These are phyloP conservation scores for Hystrix brachyura DNA, from an alignment of 2,113 vertebrate species.

Conservation along the genomic window DNA sequence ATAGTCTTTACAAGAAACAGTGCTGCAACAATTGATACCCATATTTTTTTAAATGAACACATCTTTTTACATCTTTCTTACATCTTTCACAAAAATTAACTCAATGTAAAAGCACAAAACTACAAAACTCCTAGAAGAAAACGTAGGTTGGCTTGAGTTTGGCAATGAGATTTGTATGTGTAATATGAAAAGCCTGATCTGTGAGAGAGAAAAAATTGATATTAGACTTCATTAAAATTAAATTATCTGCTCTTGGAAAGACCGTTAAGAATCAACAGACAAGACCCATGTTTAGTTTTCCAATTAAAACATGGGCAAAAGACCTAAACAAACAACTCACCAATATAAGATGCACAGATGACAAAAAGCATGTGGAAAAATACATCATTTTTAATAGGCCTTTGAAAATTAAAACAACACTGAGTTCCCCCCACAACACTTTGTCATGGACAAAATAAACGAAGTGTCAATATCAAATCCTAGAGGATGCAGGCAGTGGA, in stretches of 20 bases:
- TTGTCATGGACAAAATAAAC: neutral
- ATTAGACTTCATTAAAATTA: neutral
- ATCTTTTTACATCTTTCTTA: neutral
- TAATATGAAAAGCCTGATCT: neutral
- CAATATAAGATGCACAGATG: neutral
- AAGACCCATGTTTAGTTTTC: neutral
- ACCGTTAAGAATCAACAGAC: neutral
- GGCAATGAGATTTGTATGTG: neutral
- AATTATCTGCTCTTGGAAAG: neutral
- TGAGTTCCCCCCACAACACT: neutral
- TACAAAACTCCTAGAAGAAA: neutral
- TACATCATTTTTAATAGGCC: neutral
- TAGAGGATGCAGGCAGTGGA: neutral
- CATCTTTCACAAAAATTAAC: neutral
- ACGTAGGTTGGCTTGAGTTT: neutral
- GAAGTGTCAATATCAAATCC: neutral
- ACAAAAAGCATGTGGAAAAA: neutral
- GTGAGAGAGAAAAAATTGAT: neutral
- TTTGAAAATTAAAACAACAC: neutral
- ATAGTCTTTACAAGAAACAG: neutral
- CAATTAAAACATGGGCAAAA: neutral
- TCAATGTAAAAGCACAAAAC: neutral
- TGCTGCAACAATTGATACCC: neutral
- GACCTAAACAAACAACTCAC: neutral
- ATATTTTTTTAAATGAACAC: neutral